A percentile compares a stretch with the other conserved stretches of the same genome.
These are phyloP conservation scores for Pseudomyrmex pallidus DNA, from an alignment of 1,140 invertebrate genomes.

Conservation along the genomic window DNA sequence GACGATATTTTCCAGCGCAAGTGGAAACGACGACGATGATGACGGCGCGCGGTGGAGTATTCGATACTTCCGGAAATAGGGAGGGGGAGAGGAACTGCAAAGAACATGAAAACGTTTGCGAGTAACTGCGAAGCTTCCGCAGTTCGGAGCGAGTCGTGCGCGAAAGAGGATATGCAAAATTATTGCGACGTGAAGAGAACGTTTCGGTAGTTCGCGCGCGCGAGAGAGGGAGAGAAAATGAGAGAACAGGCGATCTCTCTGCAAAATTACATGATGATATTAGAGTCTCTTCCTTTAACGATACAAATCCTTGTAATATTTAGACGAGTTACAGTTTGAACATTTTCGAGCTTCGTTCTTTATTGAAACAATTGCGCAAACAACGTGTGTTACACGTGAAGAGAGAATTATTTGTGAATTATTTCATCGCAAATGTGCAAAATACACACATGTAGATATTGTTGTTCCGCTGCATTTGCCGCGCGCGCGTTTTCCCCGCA, in stretches of 20 bases:
- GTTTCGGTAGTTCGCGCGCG: not conserved
- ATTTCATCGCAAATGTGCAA: too few species aligned
- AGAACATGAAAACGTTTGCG: slow-evolving; percentile 28
- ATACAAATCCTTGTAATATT: too few species aligned
- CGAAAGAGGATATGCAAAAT: slow-evolving; percentile 35
- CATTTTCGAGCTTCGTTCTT: too few species aligned
- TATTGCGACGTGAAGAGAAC: slow-evolving; percentile 30
- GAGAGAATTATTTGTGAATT: too few species aligned
- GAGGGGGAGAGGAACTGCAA: not conserved
- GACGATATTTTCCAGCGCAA: slow-evolving; percentile 34
- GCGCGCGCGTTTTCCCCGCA: slow-evolving; percentile 42
- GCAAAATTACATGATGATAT: not conserved
- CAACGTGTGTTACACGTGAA: too few species aligned
- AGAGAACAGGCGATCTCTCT: too few species aligned
- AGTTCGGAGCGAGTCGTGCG: slow-evolving; percentile 34
- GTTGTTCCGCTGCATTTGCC: slow-evolving; percentile 52
- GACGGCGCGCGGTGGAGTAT: not conserved
- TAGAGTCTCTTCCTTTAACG: too few species aligned
- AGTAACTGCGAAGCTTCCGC: slow-evolving; percentile 10
- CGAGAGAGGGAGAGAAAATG: too few species aligned
- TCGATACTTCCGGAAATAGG: slow-evolving; percentile 28
- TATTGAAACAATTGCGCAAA: too few species aligned
- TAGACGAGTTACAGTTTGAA: too few species aligned
- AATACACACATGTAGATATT: too few species aligned
- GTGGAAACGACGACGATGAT: slow-evolving; percentile 36